Percentiles rank a stretch among this genome's conserved stretches.
Evolutionary conservation across 1,140 invertebrate genomes (phyloP).

Genomic region (Aricia agestis): DNA sequence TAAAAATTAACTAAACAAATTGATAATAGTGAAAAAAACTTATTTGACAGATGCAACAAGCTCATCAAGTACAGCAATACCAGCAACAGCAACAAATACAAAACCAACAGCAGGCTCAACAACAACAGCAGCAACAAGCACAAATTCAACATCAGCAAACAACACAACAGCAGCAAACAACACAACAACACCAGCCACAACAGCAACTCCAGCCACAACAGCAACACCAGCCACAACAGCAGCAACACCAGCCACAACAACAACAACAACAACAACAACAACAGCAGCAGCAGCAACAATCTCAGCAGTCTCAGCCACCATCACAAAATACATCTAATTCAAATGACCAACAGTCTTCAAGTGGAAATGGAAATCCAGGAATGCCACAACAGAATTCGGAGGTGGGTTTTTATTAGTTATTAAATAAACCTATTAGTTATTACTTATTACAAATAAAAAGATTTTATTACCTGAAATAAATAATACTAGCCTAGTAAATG

Average conservation of each 20-base stretch:
- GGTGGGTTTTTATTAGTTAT: no score
- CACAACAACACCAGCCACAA: constrained; percentile 55
- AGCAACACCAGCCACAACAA: constrained; percentile 41
- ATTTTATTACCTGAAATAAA: not conserved
- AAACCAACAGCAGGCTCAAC: constrained; percentile 50
- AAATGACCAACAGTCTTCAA: constrained; percentile 49
- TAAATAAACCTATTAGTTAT: no score
- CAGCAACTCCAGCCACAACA: constrained; percentile 46
- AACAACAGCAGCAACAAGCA: constrained; percentile 62
- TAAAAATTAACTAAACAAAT: no score
- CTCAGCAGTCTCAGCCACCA: constrained; percentile 42
- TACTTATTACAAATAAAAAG: not conserved
- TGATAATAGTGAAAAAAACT: not conserved
- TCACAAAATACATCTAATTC: constrained; percentile 36
- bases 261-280: constrained; percentile 68
- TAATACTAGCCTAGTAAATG: no score
- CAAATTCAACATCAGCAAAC: constrained; percentile 29
- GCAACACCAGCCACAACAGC: constrained; percentile 50
- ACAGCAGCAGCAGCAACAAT: constrained; percentile 46
- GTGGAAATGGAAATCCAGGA: constrained; percentile 51
- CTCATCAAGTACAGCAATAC: constrained; percentile 55
- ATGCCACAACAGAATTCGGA: constrained; percentile 59
- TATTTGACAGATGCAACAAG: constrained; percentile 54
- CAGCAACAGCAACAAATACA: constrained; percentile 57
- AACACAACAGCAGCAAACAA: constrained; percentile 45